Evolutionary conservation across 1,140 invertebrate genomes (phyloP).

Genomic region (Papilio glaucus): DNA sequence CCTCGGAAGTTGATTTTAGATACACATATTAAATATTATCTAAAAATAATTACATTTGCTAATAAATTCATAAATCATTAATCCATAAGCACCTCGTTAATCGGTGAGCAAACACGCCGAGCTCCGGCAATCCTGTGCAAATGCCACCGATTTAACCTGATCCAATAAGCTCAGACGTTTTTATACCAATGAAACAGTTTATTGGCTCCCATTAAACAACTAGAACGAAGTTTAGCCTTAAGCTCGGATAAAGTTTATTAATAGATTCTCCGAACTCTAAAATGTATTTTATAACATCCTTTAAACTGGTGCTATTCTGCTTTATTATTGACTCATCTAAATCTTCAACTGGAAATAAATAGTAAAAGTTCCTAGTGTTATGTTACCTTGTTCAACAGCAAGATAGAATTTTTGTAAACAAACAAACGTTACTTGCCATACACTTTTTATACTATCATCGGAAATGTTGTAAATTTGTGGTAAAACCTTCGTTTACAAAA

Average conservation of each 20-base stretch:
- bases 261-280: constrained; percentile 26
- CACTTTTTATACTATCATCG: too few species aligned
- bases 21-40: too few species aligned
- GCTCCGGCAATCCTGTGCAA: constrained; percentile 30
- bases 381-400: too few species aligned
- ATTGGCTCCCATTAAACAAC: constrained; percentile 34
- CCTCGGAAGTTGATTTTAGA: background rate
- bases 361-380: too few species aligned
- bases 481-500: too few species aligned
- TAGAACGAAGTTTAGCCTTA: constrained; percentile 32
- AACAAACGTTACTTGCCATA: too few species aligned
- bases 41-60: background rate
- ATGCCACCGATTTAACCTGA: constrained; percentile 19
- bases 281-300: constrained; percentile 27
- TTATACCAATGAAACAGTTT: constrained; percentile 36
- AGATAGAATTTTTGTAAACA: too few species aligned
- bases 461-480: too few species aligned
- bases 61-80: constrained; percentile 29
- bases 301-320: constrained; percentile 26
- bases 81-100: constrained; percentile 29
- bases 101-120: constrained; percentile 32
- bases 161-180: constrained; percentile 38
- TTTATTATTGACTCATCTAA: background rate
- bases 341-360: too few species aligned
- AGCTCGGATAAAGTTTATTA: constrained; percentile 29